Conservation (phyloP, 2,797 vertebrate genomes). For the Onychomys leucogaster region DNA sequence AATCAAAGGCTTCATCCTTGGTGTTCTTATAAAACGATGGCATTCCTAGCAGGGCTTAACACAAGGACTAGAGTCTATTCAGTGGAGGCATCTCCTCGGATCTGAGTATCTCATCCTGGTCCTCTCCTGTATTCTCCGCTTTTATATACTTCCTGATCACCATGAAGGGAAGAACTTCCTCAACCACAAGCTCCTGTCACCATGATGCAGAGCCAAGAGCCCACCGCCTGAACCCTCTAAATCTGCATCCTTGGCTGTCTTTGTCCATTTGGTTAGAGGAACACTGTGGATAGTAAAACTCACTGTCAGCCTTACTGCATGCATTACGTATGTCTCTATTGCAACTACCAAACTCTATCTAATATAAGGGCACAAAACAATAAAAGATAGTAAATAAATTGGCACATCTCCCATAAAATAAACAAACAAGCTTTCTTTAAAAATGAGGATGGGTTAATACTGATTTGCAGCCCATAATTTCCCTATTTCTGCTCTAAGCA, state of each 20-base stretch:
- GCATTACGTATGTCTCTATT: background rate
- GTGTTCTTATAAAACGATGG: background rate
- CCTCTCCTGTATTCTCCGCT: background rate
- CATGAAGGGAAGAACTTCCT: background rate
- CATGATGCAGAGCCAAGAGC: background rate
- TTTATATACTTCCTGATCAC: background rate
- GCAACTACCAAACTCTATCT: background rate
- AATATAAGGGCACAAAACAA: background rate
- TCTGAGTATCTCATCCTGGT: background rate
- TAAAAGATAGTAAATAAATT: background rate
- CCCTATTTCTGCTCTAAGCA: conserved; percentile 55
- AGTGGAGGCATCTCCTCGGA: background rate
- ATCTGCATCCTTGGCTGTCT: background rate
- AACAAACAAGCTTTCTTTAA: background rate
- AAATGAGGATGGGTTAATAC: background rate
- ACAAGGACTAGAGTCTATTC: background rate
- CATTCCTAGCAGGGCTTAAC: background rate
- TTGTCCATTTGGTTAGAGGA: background rate
- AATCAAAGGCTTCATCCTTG: background rate
- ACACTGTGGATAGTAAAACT: background rate
- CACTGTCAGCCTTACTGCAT: background rate
- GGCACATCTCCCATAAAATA: background rate
- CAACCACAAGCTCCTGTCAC: background rate
- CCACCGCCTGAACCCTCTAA: background rate
- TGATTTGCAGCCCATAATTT: background rate